These are phyloP conservation scores for Galeruca laticollis DNA, from an alignment of 2,888 invertebrate genomes.

Conservation along the genomic window DNA sequence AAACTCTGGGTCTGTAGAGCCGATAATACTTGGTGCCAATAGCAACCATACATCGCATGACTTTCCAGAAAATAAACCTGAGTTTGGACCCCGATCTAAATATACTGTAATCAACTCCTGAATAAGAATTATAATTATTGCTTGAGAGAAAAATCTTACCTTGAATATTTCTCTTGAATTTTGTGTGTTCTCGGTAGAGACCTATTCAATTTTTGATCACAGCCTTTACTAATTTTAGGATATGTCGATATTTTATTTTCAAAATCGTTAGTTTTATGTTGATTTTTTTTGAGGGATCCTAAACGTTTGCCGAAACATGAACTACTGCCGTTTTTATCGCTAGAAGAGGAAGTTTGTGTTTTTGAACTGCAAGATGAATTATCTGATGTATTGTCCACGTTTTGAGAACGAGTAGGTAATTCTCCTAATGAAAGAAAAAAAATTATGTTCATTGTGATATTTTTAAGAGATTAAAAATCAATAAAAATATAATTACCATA, in stretches of 20 bases:
- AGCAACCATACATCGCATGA: no score
- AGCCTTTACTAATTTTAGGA: slow-evolving; percentile 58
- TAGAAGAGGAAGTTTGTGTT: slow-evolving; percentile 54
- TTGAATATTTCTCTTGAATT: slow-evolving; percentile 50
- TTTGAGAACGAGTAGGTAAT: slow-evolving; percentile 60
- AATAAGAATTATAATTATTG: no score
- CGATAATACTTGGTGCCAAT: no score
- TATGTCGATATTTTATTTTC: slow-evolving; percentile 59
- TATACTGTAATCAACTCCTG: no score
- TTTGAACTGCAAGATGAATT: slow-evolving; percentile 37
- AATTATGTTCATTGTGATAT: not conserved
- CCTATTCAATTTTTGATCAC: slow-evolving; percentile 58
- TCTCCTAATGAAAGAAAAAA: slow-evolving; percentile 53
- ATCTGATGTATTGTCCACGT: slow-evolving; percentile 45
- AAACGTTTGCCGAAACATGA: slow-evolving; percentile 65
- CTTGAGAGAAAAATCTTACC: slow-evolving; percentile 3
- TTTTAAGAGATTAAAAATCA: not conserved
- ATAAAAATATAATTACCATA: slow-evolving; percentile 63
- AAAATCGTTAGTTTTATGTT: slow-evolving; percentile 54
- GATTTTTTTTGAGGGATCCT: slow-evolving; percentile 60
- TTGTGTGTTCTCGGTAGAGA: slow-evolving; percentile 63
- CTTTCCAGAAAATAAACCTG: no score
- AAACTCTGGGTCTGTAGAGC: no score
- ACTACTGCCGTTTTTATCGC: slow-evolving; percentile 54
- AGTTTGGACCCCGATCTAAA: no score